Evolutionary conservation across 1,140 invertebrate genomes (phyloP).

Genomic region (Mylabris phalerata): DNA sequence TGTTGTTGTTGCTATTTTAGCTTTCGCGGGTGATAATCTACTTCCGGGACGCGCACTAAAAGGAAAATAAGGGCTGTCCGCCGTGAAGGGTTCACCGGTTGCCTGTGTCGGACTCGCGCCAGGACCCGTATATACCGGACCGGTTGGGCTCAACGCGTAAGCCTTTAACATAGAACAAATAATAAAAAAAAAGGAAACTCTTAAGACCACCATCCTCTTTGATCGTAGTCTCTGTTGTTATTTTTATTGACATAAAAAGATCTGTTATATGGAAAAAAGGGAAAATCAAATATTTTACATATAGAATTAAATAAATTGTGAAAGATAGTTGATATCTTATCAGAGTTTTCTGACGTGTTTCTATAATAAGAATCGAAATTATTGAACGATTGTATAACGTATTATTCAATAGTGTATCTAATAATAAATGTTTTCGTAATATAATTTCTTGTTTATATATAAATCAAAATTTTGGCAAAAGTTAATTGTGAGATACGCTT

Average conservation of each 20-base stretch:
- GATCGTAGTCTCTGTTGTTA: background rate
- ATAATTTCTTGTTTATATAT: too few relatives aligned
- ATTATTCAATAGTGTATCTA: too few relatives aligned
- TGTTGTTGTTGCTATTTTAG: conserved; percentile 18
- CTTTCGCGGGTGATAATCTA: conserved; percentile 37
- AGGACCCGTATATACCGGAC: conserved; percentile 38
- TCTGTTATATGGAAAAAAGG: too few relatives aligned
- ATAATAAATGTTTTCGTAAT: too few relatives aligned
- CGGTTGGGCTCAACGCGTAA: conserved; percentile 41
- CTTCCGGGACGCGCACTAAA: conserved; percentile 37
- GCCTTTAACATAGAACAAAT: conserved; percentile 27
- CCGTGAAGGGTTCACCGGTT: conserved; percentile 37
- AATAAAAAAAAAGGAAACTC: conserved; percentile 3
- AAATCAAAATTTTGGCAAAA: too few relatives aligned
- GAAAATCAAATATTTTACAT: background rate
- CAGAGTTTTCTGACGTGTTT: too few relatives aligned
- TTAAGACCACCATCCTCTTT: background rate
- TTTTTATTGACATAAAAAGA: too few relatives aligned
- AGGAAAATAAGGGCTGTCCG: conserved; percentile 41
- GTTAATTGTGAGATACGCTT: too few relatives aligned
- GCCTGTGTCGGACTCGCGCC: conserved; percentile 39
- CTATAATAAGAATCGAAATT: too few relatives aligned
- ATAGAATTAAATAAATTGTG: background rate
- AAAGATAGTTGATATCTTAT: too few relatives aligned
- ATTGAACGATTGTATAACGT: too few relatives aligned